Evolutionary conservation across 2,888 invertebrate species (phyloP).

Genomic region (Galerucella pusilla): DNA sequence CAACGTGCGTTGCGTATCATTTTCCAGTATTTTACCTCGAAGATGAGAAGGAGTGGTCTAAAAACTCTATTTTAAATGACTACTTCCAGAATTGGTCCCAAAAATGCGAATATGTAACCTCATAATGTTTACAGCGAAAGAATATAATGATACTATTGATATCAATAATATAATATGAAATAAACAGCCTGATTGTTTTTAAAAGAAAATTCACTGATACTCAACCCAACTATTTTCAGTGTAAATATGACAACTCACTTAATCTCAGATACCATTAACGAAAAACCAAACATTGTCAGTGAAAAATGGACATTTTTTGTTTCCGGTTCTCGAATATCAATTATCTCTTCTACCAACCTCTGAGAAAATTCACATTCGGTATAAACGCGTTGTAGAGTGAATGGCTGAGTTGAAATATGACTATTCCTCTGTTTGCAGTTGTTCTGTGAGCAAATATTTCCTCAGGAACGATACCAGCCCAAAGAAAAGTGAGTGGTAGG

Average conservation of each 20-base stretch:
- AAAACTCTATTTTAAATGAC: too few species aligned
- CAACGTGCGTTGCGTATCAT: too few species aligned
- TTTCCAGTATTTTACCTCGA: too few species aligned
- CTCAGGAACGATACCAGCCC: neutral
- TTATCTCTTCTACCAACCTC: neutral
- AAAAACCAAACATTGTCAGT: neutral
- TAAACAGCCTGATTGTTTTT: too few species aligned
- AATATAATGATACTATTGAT: too few species aligned
- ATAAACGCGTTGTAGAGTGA: neutral
- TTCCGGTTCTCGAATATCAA: neutral
- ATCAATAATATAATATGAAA: too few species aligned
- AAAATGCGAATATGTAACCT: too few species aligned
- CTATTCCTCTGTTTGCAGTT: neutral
- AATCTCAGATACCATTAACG: neutral
- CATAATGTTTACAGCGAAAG: too few species aligned
- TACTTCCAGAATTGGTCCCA: too few species aligned
- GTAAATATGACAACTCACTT: neutral
- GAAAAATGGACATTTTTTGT: slow-evolving; percentile 1
- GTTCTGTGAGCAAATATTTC: neutral
- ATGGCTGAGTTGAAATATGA: neutral
- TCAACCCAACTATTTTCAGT: too few species aligned
- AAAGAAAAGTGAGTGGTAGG: neutral
- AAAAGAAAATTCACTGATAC: too few species aligned
- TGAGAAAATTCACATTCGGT: neutral
- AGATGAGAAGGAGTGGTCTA: too few species aligned